Base-by-base conservation (phyloP, 1,140 invertebrate genomes). In the Octopus sinensis region DNA sequence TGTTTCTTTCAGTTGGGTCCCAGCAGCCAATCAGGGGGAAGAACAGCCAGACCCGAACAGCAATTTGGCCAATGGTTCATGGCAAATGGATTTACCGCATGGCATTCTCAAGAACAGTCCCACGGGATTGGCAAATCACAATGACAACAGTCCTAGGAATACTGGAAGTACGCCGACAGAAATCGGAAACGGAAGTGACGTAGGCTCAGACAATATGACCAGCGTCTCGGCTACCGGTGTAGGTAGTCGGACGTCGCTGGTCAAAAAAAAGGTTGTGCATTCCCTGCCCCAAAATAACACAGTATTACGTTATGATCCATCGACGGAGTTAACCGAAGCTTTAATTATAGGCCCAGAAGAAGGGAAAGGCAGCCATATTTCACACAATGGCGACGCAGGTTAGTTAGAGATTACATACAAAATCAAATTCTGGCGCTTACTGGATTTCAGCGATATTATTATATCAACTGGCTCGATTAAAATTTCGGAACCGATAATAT, bases 171-270 rank as follows among this genome's bases (percentile, higher is more conserved):
- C 43, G 7, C 76, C 76, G 76, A 51, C 43, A 6, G 30, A 51
- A 51, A 51, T 77, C 7, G 76, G 76, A 53, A 77, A 77, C 4
- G 30, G 52, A 6, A 77, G 76, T 53, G 76, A 77, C 23, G 30
- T 77, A 5, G 52, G 76, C 4, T 77, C 76, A 51, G 76, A 77
- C 30, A 77, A 77, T 53, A 52, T 77, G 43, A 77, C 76, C 17
- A 53, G 76, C 17, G 76, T 77, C 52, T 77, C 76, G 30, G 76
- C 76, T 17, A 77, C 30, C 76, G 76, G 76, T 43, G 17, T 77
- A 17, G 76, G 76, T 7, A 77, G 76, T 13, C 30, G 52, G 76
- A 23, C 30, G 52, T 51, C 76, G n/a, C 52, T 53, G 9, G 43
- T 52, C 6, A 51, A 52, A 53, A 77, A 53, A 51, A 53, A 52